These are phyloP conservation scores for Corapipo altera DNA, from an alignment of 2,113 vertebrate genomes.

Conservation along the genomic window DNA sequence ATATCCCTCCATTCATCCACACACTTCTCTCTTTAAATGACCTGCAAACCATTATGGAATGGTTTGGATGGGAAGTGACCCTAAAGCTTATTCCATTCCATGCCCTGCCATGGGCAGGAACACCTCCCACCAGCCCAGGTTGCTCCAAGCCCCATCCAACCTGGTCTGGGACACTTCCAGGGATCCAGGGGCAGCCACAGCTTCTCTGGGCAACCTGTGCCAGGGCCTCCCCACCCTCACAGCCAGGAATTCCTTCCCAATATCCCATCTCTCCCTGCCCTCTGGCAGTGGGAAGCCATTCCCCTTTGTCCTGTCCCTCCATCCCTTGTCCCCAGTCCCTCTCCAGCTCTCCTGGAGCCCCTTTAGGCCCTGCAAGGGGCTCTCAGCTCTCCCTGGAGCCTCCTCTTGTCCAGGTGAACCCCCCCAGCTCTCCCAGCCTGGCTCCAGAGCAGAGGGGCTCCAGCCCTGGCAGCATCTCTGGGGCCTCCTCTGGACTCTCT, in stretches of 20 bases:
- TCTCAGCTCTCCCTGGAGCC: background rate
- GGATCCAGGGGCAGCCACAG: background rate
- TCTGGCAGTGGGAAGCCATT: background rate
- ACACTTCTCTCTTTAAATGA: rapidly evolving
- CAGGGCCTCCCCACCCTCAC: background rate
- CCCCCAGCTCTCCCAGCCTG: background rate
- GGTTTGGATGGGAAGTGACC: background rate
- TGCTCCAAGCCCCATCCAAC: background rate
- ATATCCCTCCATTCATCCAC: too few relatives aligned
- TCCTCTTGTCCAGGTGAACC: background rate
- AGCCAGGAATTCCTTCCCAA: background rate
- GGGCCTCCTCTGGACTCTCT: rapidly evolving
- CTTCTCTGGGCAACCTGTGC: background rate
- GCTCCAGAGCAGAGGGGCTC: background rate
- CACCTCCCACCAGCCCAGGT: rapidly evolving
- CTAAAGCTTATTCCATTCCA: rapidly evolving
- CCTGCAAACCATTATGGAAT: background rate
- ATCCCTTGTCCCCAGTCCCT: background rate
- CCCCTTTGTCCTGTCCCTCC: background rate
- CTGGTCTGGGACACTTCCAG: background rate
- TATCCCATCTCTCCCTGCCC: background rate
- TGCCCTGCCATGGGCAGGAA: background rate
- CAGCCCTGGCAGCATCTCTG: rapidly evolving
- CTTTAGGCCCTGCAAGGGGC: background rate
- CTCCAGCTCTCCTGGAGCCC: background rate